Base-by-base conservation (phyloP, 64 coral and sea anemone genomes). In the Porites australiensis region DNA sequence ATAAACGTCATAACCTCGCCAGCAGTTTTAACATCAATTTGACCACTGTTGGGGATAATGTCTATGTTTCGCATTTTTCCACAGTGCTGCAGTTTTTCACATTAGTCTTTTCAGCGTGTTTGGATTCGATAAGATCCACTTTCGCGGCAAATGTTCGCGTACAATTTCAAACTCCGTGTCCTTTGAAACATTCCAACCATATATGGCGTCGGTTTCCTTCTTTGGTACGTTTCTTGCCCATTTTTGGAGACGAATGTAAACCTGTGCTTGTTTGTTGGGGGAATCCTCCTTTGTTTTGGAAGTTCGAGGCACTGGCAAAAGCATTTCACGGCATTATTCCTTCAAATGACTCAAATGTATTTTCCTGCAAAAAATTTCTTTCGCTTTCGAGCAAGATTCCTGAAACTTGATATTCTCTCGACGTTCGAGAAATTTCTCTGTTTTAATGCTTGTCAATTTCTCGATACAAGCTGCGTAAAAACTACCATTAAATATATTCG, bases 181-280 rank as follows among this genome's bases (percentile, higher is more conserved):
- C 84, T 91, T 95, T 98, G 77, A 84, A 59, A 82, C 94, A 93
- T 94, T 93, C 91, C 94, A 86, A 82, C 98, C 98, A 99, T 96
- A 99, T 99, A 99, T 93, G 98, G 98, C 91, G 82, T 77, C 88
- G 68, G 80, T 99, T 95, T 90, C 98, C 96, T 96, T 99, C 86
- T 99, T 96, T 96, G 98, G 98, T 70, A 19, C 82, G 62, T 82
- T 91, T 88, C 88, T 60, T 72, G 80, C 92, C 96, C 96, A 98
- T 96, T 93, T 98, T 98, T 98, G 96, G 96, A 92, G 49, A 86
- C 82, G 12, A 54, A 82, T 54, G 62, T 80, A 76, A 64, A 77
- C 72, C 19, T 50, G 23, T 13, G 18, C 5, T 75, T 75, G 52
- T 75, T 77, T 65, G 0, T 82, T 58, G 58, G 79, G 86, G 69